Evolutionary conservation across 1,140 invertebrate genomes (phyloP).

Genomic region (Bemisia tabaci): DNA sequence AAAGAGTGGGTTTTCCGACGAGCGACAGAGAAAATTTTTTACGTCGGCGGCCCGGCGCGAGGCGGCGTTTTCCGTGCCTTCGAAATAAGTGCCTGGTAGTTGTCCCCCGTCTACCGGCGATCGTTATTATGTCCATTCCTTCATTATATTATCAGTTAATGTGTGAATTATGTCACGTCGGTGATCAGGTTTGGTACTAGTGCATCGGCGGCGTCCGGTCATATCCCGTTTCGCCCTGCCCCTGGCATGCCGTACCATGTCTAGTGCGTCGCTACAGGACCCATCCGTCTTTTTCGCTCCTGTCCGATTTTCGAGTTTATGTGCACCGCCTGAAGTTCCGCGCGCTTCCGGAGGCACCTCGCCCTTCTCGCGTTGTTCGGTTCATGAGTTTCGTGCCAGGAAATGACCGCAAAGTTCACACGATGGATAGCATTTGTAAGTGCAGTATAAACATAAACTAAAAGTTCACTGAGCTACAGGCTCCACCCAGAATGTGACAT

Average conservation of each 20-base stretch:
- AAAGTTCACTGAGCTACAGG: too few species aligned
- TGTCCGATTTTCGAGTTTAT: background rate
- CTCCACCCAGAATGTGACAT: too few species aligned
- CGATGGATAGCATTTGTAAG: background rate
- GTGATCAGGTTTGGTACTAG: background rate
- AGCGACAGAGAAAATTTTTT: background rate
- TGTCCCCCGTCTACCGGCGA: background rate
- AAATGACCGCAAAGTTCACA: background rate
- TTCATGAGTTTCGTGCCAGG: background rate
- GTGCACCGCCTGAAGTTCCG: too few species aligned
- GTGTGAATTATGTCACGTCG: background rate
- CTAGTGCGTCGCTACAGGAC: background rate
- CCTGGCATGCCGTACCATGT: background rate
- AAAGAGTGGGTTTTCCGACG: background rate
- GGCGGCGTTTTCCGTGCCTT: too few species aligned
- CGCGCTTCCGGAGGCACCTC: too few species aligned
- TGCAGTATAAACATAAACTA: too few species aligned
- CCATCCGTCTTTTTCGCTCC: background rate
- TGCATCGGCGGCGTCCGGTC: background rate
- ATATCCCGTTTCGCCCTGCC: background rate
- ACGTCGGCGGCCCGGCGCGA: too few species aligned
- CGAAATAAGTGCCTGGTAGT: too few species aligned
- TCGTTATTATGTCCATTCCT: background rate
- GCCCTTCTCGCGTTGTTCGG: too few species aligned
- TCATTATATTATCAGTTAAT: background rate